Evolutionary conservation across 37 sponge, comb jelly and placozoan species (phyloP).

Genomic region (Petrosia ficiformis): DNA sequence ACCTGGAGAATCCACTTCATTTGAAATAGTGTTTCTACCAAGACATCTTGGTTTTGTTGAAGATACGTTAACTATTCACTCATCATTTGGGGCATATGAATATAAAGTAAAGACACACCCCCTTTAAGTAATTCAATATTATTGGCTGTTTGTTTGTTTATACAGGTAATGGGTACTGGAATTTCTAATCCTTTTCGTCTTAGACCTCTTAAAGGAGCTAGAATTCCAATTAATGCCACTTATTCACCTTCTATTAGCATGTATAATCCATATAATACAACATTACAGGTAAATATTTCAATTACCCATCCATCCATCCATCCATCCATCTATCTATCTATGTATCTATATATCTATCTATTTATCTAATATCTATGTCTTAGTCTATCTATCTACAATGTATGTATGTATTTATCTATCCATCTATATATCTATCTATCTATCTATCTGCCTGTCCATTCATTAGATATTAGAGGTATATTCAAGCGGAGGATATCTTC

Average conservation of each 20-base stretch:
- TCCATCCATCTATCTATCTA: too few relatives aligned
- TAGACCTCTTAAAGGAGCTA: constrained; percentile 58
- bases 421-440: too few relatives aligned
- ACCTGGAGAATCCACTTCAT: constrained; percentile 54
- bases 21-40: constrained; percentile 80
- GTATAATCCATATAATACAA: constrained; percentile 73
- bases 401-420: too few relatives aligned
- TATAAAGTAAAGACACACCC: constrained; percentile 41
- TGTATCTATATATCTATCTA: too few relatives aligned
- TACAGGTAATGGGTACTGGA: constrained; percentile 76
- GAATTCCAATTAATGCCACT: constrained; percentile 82
- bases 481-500: constrained; percentile 79
- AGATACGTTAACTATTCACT: constrained; percentile 60
- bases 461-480: constrained; percentile 82
- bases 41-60: constrained; percentile 41
- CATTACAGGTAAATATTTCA: constrained; percentile 68
- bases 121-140: not conserved
- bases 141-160: too few relatives aligned
- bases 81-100: constrained; percentile 65
- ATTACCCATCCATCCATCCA: too few relatives aligned
- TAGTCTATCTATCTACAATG: too few relatives aligned
- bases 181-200: constrained; percentile 71
- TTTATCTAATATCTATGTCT: too few relatives aligned
- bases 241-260: constrained; percentile 83
- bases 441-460: too few relatives aligned